Percentiles rank a stretch among this genome's conserved stretches.
Conservation (phyloP, 1,140 invertebrate genomes). For the Drosophila watanabei region DNA sequence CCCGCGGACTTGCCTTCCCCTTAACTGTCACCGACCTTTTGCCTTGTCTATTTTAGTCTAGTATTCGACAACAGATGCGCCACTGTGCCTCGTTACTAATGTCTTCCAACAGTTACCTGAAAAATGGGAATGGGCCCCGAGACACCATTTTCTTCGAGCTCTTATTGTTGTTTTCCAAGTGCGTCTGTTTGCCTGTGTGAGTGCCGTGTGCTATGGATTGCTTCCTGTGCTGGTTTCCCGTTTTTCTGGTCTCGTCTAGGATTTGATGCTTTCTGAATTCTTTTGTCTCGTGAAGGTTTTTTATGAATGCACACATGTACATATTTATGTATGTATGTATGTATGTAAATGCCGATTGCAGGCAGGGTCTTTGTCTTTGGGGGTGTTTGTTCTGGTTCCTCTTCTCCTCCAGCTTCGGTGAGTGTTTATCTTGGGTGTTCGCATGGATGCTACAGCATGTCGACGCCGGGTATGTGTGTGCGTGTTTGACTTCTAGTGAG, state of each 20-base stretch:
- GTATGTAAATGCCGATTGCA: conserved; percentile 2
- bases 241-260: conserved; percentile 70
- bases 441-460: conserved; percentile 27
- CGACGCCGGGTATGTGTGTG: conserved; percentile 7
- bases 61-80: neutral
- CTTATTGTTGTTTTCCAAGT: conserved; percentile 27
- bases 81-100: conserved; percentile 65
- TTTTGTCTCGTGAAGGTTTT: conserved; percentile 75
- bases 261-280: conserved; percentile 76
- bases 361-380: conserved; percentile 37
- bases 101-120: conserved; percentile 73
- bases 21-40: conserved; percentile 43
- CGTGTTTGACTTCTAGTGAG: conserved; percentile 75
- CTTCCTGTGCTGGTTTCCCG: conserved; percentile 65
- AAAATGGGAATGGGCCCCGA: conserved; percentile 32
- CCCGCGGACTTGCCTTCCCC: neutral
- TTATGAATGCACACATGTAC: conserved; percentile 49
- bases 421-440: conserved; percentile 31
- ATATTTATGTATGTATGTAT: neutral
- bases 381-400: conserved; percentile 46
- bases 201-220: conserved; percentile 50
- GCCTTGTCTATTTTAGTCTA: conserved; percentile 26
- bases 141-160: conserved; percentile 75
- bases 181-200: conserved; percentile 39
- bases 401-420: conserved; percentile 25